Conservation (phyloP, 2,888 invertebrate genomes). For the Myathropa florea region DNA sequence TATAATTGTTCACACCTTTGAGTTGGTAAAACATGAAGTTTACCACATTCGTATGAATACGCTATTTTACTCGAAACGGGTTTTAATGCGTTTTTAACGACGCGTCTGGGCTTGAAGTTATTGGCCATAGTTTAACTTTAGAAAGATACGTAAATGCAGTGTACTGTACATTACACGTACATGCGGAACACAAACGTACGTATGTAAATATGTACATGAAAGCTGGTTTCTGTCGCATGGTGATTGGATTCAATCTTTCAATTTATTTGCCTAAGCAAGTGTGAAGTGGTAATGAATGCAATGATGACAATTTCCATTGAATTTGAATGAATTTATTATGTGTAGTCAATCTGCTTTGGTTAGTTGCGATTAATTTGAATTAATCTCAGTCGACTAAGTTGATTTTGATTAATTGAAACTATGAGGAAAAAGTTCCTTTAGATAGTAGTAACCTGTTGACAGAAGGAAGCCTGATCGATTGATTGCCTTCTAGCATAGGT, state of each 20-base stretch:
- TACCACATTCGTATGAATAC: background rate
- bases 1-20: constrained; percentile 53
- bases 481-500: too few relatives aligned
- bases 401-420: constrained; percentile 35
- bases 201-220: background rate
- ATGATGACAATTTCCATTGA: constrained; percentile 42
- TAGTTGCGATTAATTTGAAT: constrained; percentile 15
- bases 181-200: background rate
- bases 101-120: constrained; percentile 5
- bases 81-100: constrained; percentile 60
- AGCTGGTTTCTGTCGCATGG: constrained; percentile 8
- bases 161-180: background rate
- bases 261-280: constrained; percentile 19
- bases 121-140: constrained; percentile 1
- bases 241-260: constrained; percentile 32
- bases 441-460: background rate
- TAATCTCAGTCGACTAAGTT: background rate
- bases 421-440: background rate
- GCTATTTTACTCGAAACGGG: constrained; percentile 20
- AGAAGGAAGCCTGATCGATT: background rate
- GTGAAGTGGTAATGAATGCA: constrained; percentile 22
- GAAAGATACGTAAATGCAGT: background rate
- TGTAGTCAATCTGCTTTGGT: constrained; percentile 22
- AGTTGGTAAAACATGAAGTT: constrained; percentile 10
- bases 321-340: constrained; percentile 31